Conservation (phyloP, 30 jellyfish, hydroid and myxozoan species). For the Catostylus mosaicus region DNA sequence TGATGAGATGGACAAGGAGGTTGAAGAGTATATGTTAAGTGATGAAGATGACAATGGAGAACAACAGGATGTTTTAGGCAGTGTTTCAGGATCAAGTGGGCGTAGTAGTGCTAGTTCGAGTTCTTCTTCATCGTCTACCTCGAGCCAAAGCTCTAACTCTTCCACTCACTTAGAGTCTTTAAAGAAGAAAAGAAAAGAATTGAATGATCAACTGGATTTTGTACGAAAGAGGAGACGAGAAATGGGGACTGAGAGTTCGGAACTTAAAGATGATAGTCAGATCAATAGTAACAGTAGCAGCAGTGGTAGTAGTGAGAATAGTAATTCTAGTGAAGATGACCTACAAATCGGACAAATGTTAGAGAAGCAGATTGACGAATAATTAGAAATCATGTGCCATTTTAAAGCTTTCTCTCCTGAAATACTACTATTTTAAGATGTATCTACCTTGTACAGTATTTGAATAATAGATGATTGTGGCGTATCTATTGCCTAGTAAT, state of each 20-base stretch:
- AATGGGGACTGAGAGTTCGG: neutral
- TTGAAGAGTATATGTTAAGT: constrained; percentile 86
- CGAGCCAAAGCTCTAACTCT: constrained; percentile 15
- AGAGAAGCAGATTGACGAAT: constrained; percentile 42
- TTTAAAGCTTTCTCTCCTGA: too few relatives aligned
- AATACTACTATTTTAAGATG: too few relatives aligned
- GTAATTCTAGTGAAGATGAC: constrained; percentile 42
- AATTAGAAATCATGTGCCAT: too few relatives aligned
- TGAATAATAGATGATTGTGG: too few relatives aligned
- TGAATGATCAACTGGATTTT: constrained; percentile 8
- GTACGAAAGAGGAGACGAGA: constrained; percentile 30
- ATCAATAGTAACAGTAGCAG: constrained; percentile 6
- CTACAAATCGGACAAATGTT: constrained; percentile 29
- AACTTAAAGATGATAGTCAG: neutral
- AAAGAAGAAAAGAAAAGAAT: constrained; percentile 5
- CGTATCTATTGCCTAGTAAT: too few relatives aligned
- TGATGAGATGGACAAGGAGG: constrained; percentile 98
- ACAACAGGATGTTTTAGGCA: constrained; percentile 47
- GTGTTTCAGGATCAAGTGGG: constrained; percentile 78
- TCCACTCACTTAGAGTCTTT: neutral
- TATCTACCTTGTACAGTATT: too few relatives aligned
- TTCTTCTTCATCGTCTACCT: constrained; percentile 6
- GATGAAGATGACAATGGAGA: constrained; percentile 54
- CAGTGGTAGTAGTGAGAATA: constrained; percentile 44
- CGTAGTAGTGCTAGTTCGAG: constrained; percentile 57